These are phyloP conservation scores for Ricordea florida DNA, from an alignment of 92 coral and sea anemone species.

Conservation along the genomic window DNA sequence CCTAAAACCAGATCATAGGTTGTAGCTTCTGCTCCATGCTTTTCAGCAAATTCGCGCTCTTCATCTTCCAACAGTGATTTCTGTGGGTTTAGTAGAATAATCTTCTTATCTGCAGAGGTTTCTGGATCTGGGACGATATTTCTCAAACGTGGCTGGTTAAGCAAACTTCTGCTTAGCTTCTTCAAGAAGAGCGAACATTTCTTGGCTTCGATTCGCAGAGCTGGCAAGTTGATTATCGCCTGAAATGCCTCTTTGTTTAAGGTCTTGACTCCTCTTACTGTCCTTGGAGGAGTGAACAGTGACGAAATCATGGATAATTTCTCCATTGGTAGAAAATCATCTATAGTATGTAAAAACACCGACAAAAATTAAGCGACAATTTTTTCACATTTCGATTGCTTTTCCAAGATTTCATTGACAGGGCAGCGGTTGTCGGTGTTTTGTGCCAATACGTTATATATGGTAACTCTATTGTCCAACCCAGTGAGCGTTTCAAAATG, in stretches of 20 bases:
- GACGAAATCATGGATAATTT: not conserved
- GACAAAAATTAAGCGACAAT: too few relatives aligned
- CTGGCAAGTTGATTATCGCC: constrained; percentile 71
- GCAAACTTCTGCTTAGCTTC: constrained; percentile 62
- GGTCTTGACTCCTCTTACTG: constrained; percentile 58
- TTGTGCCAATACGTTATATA: too few relatives aligned
- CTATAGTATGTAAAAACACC: too few relatives aligned
- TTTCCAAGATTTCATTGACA: too few relatives aligned
- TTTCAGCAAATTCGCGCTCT: constrained; percentile 58
- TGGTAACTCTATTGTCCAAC: too few relatives aligned
- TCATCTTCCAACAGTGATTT: constrained; percentile 39
- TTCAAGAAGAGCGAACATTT: constrained; percentile 79
- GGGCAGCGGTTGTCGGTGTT: too few relatives aligned
- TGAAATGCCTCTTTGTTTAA: constrained; percentile 68
- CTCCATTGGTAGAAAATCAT: too few relatives aligned
- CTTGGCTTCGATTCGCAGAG: constrained; percentile 87
- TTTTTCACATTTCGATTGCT: too few relatives aligned
- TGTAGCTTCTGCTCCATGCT: constrained; percentile 57
- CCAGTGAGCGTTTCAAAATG: too few relatives aligned
- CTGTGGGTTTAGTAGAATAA: constrained; percentile 75
- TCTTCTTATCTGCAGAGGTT: constrained; percentile 45
- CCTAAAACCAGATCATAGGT: constrained; percentile 65
- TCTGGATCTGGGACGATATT: constrained; percentile 77
- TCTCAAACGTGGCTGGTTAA: constrained; percentile 81
- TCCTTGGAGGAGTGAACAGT: constrained; percentile 39